Evolutionary conservation across 1,140 invertebrate species (phyloP).

Genomic region (Lordiphosa collinella): DNA sequence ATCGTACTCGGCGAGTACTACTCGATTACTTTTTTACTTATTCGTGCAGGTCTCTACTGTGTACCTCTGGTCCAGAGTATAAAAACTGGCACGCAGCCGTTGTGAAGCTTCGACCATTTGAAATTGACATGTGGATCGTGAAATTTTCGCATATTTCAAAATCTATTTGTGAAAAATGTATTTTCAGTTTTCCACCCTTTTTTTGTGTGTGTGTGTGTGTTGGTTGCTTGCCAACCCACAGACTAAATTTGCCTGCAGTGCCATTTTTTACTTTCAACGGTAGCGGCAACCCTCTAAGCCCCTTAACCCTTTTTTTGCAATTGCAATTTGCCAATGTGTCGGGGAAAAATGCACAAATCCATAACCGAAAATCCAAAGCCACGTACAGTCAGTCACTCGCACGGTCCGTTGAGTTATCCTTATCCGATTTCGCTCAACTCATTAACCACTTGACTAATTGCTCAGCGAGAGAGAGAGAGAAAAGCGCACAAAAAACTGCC

Average conservation of each 20-base stretch:
- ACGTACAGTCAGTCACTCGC: conserved; percentile 30
- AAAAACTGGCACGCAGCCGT: too few relatives aligned
- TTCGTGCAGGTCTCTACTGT: too few relatives aligned
- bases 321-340: conserved; percentile 40
- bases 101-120: too few relatives aligned
- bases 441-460: conserved; percentile 78
- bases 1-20: too few relatives aligned
- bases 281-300: conserved; percentile 50
- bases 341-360: conserved; percentile 34
- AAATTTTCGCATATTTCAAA: conserved; percentile 23
- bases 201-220: too few relatives aligned
- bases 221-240: conserved; percentile 23
- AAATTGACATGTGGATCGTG: conserved; percentile 29
- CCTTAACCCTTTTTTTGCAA: conserved; percentile 62
- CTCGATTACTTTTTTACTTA: too few relatives aligned
- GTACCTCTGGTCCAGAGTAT: too few relatives aligned
- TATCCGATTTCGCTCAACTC: conserved; percentile 66
- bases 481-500: conserved; percentile 10
- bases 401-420: conserved; percentile 11
- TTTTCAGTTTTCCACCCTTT: conserved; percentile 16
- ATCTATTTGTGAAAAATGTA: too few relatives aligned
- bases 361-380: conserved; percentile 8
- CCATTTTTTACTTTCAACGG: conserved; percentile 37
- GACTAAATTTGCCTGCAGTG: conserved; percentile 34
- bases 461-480: conserved; percentile 31